Percentiles rank a stretch among this genome's conserved stretches.
phyloP scores from a whole-genome alignment of 2,888 invertebrate genomes.

The Gari tellinella region DNA sequence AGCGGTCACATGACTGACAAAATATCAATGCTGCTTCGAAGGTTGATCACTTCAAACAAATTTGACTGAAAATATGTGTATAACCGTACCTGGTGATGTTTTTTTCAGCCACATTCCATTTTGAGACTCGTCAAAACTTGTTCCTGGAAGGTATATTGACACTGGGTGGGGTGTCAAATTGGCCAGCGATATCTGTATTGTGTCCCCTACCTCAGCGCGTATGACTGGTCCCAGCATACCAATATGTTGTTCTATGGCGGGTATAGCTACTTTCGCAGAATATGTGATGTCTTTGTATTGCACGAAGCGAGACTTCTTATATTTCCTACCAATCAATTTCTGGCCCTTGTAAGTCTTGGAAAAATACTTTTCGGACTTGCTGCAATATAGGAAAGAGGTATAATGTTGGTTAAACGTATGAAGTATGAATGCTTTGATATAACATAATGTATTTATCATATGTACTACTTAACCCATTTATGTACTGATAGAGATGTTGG shows the following conservation, averaged over 20 bases:
- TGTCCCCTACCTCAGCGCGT: slow-evolving; percentile 70
- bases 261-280: slow-evolving; percentile 23
- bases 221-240: slow-evolving; percentile 71
- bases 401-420: too few relatives aligned
- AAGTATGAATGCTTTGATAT: too few relatives aligned
- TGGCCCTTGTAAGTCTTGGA: slow-evolving; percentile 24
- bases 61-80: too few relatives aligned
- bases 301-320: slow-evolving; percentile 64
- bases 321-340: slow-evolving; percentile 58
- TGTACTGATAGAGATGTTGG: too few relatives aligned
- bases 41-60: too few relatives aligned
- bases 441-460: too few relatives aligned
- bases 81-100: too few relatives aligned
- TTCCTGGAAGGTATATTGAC: slow-evolving; percentile 67
- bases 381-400: slow-evolving; percentile 28
- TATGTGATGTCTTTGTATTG: slow-evolving; percentile 63
- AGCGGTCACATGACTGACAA: too few relatives aligned
- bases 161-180: slow-evolving; percentile 66
- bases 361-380: slow-evolving; percentile 53
- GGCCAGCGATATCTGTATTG: slow-evolving; percentile 56
- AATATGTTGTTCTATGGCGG: slow-evolving; percentile 50
- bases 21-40: too few relatives aligned
- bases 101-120: slow-evolving; percentile 46
- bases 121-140: slow-evolving; percentile 56
- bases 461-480: too few relatives aligned